These are phyloP conservation scores for Oscheius myriophilus DNA, from an alignment of 2,888 invertebrate species.

Conservation along the genomic window DNA sequence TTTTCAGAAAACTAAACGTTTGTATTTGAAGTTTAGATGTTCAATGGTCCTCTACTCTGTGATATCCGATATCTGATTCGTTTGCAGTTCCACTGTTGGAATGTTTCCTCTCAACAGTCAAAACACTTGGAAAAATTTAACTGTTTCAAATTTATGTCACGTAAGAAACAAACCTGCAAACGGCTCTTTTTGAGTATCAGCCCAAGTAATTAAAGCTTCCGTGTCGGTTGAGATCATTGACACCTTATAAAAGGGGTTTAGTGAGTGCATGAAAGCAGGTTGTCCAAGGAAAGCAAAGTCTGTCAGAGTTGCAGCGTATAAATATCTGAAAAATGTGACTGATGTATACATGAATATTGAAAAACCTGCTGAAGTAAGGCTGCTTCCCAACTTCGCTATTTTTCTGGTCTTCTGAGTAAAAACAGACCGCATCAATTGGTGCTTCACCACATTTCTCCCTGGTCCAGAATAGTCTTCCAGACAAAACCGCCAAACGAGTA, in stretches of 20 bases:
- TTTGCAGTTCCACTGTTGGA: no score
- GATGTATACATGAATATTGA: background rate
- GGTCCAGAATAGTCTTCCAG: slow-evolving; percentile 43
- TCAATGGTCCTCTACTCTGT: no score
- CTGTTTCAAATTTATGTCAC: no score
- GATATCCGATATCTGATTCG: no score
- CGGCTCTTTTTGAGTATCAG: slow-evolving; percentile 11
- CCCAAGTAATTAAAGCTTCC: slow-evolving; percentile 54
- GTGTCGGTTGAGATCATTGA: slow-evolving; percentile 50
- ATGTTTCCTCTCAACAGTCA: no score
- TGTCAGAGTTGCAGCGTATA: slow-evolving; percentile 8
- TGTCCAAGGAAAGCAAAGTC: slow-evolving; percentile 19
- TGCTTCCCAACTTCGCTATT: slow-evolving; percentile 21
- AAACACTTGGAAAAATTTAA: no score
- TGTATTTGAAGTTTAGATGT: no score
- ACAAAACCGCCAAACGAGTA: slow-evolving; percentile 31
- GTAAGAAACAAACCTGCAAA: slow-evolving; percentile 12
- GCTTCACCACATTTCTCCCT: slow-evolving; percentile 47
- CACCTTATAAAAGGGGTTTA: slow-evolving; percentile 25
- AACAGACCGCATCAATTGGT: slow-evolving; percentile 46
- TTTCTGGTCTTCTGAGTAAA: slow-evolving; percentile 29
- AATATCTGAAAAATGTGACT: slow-evolving; percentile 13
- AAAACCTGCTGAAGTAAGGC: slow-evolving; percentile 26
- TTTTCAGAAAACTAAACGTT: no score
- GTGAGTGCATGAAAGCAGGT: slow-evolving; percentile 4